Evolutionary conservation across 2,113 vertebrate genomes (phyloP), one percentile per base, ranked within the genome.

Genomic region (Grus americana): DNA sequence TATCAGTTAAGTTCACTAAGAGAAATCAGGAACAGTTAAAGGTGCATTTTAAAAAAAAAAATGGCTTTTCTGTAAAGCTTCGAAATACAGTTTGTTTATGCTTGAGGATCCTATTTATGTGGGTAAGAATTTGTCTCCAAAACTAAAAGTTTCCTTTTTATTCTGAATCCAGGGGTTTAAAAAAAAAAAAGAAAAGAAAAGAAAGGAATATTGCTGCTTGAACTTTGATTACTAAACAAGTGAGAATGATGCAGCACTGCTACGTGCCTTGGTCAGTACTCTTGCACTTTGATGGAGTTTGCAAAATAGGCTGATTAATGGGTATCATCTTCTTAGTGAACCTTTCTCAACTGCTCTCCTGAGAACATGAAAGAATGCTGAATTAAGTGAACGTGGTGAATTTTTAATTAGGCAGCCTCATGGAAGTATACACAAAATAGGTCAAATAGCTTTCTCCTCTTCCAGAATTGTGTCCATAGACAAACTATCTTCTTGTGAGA

Each of bases 301-400:
- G 67, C 58, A 88, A 65, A 96, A 82, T 68, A 22, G 12, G 4
- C 40, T 92, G 29, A 91, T 92, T 79, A 89, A 91, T 92, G 49
- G 27, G 4, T 78, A 65, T 96, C 76, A 50, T 61, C 86, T 68
- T 61, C 59, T 86, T 34, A 36, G 26, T 67, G 44, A 92, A 61
- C 29, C 83, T 57, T 65, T 92, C 82, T 70, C 52, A 90, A 79
- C 16, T 89, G 36, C n/a, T 86, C 73, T 89, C 74, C 55, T 66
- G 88, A 93, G 76, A 92, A 59, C 29, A 32, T 79, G 58, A 79
- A 80, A 83, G 52, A 80, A 79, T 47, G 36, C 67, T 79, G 71
- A 91, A 50, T 96, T 91, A 91, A 88, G n/a, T 95, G 57, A 61
- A 70, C 71, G 38, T 61, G 65, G 47, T 93, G 76, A 89, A 68